Conservation (phyloP, 2,888 invertebrate genomes). For the Melanostoma mellinum region DNA sequence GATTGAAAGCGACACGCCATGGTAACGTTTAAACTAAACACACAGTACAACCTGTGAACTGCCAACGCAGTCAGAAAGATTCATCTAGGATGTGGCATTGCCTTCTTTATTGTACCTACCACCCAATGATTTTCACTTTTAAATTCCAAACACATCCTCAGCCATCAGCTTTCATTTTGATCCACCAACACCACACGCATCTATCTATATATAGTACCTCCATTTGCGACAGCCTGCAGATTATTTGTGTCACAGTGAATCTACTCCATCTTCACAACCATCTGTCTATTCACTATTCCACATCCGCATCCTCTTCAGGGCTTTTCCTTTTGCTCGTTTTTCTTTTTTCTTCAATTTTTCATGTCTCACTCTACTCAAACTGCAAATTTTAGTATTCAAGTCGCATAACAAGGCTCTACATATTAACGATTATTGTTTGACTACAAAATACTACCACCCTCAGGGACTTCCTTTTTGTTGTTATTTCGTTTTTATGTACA, state of each 20-base stretch:
- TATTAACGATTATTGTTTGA: constrained; percentile 72
- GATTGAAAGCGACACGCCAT: constrained; percentile 30
- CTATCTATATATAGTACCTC: neutral
- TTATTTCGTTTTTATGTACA: constrained; percentile 49
- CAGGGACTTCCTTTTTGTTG: constrained; percentile 9
- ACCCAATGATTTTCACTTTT: constrained; percentile 25
- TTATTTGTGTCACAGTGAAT: constrained; percentile 26
- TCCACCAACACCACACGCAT: constrained; percentile 33
- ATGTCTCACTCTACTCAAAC: constrained; percentile 2
- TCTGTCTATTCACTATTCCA: constrained; percentile 1
- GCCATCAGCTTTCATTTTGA: constrained; percentile 71
- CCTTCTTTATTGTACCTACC: neutral
- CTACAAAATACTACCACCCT: constrained; percentile 58
- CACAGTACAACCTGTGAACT: constrained; percentile 18
- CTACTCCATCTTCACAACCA: constrained; percentile 25
- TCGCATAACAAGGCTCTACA: constrained; percentile 60
- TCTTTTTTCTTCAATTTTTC: constrained; percentile 3
- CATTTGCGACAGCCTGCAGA: neutral
- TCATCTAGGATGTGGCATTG: constrained; percentile 32
- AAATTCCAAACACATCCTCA: constrained; percentile 61
- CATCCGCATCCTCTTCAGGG: constrained; percentile 7
- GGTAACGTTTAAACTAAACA: constrained; percentile 21
- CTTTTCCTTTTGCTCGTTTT: constrained; percentile 13
- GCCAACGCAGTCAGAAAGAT: constrained; percentile 27
- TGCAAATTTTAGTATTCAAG: constrained; percentile 63